Evolutionary conservation across 2,797 vertebrate species (phyloP).

Genomic region (Sylvilagus floridanus): DNA sequence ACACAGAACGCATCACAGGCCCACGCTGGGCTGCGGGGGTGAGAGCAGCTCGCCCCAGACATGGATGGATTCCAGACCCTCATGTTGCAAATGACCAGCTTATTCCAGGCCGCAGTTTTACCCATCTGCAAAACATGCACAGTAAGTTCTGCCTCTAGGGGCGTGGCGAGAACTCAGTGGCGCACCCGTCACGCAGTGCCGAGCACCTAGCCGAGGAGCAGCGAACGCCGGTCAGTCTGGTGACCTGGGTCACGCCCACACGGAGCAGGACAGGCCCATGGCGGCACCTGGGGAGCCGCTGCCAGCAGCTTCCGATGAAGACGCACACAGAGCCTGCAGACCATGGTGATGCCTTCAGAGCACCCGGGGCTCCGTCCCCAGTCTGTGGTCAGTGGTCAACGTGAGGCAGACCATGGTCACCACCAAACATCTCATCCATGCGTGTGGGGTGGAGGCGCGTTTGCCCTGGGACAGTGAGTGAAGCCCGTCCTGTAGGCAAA

Average conservation of each 20-base stretch:
- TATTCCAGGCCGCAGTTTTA: not conserved
- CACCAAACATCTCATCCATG: not conserved
- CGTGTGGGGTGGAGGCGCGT: not conserved
- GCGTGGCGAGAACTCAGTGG: not conserved
- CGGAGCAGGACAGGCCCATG: not conserved
- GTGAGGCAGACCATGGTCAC: not conserved
- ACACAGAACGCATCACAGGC: too few species aligned
- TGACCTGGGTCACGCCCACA: fast-evolving
- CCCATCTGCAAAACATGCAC: not conserved
- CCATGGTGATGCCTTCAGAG: not conserved
- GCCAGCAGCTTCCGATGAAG: not conserved
- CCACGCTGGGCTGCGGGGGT: not conserved
- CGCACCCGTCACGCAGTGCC: not conserved
- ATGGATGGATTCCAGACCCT: not conserved
- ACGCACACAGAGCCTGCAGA: not conserved
- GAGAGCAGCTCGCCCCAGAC: not conserved
- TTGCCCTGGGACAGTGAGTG: not conserved
- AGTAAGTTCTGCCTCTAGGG: not conserved
- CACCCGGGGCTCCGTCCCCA: too few species aligned
- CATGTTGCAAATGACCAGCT: not conserved
- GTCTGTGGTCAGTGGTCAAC: not conserved
- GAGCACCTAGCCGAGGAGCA: not conserved
- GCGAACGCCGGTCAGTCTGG: not conserved
- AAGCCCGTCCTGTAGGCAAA: not conserved
- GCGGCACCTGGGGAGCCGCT: not conserved